Conservation (phyloP, 2,888 invertebrate genomes). For the Cephus pygmeus region DNA sequence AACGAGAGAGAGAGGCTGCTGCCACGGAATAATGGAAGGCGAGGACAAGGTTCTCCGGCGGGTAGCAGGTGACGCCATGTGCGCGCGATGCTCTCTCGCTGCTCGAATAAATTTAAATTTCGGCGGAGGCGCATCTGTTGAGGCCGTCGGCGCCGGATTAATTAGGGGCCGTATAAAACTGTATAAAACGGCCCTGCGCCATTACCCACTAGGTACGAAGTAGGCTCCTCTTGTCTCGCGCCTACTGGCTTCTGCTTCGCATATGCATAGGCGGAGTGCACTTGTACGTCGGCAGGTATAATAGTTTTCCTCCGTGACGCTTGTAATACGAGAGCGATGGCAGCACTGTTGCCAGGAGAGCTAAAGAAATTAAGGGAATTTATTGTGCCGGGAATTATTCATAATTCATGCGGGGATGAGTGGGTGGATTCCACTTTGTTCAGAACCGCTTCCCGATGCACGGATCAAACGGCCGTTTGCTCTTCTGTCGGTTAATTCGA, state of each 20-base stretch:
- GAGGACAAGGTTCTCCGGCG: constrained; percentile 27
- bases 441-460: constrained; percentile 24
- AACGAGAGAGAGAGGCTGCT: constrained; percentile 8
- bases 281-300: no score
- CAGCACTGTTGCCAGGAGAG: neutral
- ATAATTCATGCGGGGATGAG: constrained; percentile 48
- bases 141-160: constrained; percentile 44
- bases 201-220: no score
- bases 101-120: constrained; percentile 55
- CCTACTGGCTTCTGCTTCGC: no score
- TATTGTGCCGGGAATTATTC: constrained; percentile 55
- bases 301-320: no score
- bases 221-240: no score
- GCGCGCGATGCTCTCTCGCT: constrained; percentile 17
- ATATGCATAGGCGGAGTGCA: no score
- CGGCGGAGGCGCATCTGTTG: constrained; percentile 50
- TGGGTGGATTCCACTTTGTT: neutral
- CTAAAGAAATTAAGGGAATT: constrained; percentile 56
- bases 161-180: constrained; percentile 44
- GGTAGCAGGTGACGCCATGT: constrained; percentile 55
- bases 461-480: constrained; percentile 62
- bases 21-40: constrained; percentile 9
- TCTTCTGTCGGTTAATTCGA: constrained; percentile 58
- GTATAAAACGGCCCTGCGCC: no score
- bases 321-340: no score